Evolutionary conservation across 2,888 invertebrate genomes (phyloP).

Genomic region (Drosophila barbarae): DNA sequence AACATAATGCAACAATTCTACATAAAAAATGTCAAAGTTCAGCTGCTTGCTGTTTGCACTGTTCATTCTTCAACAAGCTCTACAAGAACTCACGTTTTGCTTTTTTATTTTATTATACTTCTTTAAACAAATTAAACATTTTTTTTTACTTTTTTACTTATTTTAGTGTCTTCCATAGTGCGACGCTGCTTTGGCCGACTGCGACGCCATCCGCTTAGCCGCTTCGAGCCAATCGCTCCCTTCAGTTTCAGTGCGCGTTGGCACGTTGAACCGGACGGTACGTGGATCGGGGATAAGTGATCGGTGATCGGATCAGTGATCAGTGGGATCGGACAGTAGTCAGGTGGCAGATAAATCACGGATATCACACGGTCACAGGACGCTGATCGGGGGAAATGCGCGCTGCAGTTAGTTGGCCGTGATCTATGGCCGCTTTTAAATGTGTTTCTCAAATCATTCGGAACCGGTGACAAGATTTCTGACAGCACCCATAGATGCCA

Average conservation of each 20-base stretch:
- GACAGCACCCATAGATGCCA: slow-evolving; percentile 42
- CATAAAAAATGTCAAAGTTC: no score
- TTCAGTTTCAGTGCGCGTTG: slow-evolving; percentile 70
- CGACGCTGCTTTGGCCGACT: slow-evolving; percentile 1
- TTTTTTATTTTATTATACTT: not conserved
- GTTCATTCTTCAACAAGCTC: no score
- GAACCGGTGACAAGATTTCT: slow-evolving; percentile 33
- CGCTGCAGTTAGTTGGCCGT: slow-evolving; percentile 23
- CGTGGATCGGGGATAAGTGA: slow-evolving; percentile 24
- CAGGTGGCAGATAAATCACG: slow-evolving; percentile 12
- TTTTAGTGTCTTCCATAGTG: not conserved
- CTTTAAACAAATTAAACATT: not conserved
- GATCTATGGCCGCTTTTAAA: slow-evolving; percentile 54
- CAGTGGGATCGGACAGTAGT: slow-evolving; percentile 6
- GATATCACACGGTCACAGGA: slow-evolving; percentile 18
- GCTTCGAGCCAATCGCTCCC: slow-evolving; percentile 17
- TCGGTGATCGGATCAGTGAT: slow-evolving; percentile 29
- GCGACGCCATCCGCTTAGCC: slow-evolving; percentile 22
- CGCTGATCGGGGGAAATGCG: slow-evolving; percentile 29
- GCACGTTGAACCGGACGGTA: slow-evolving; percentile 74
- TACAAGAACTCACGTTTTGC: no score
- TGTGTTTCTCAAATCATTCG: slow-evolving; percentile 21
- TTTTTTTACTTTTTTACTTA: no score
- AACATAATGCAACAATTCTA: no score
- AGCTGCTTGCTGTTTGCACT: no score